Conservation (phyloP, 2,888 invertebrate species). For the Coenonympha glycerion region DNA sequence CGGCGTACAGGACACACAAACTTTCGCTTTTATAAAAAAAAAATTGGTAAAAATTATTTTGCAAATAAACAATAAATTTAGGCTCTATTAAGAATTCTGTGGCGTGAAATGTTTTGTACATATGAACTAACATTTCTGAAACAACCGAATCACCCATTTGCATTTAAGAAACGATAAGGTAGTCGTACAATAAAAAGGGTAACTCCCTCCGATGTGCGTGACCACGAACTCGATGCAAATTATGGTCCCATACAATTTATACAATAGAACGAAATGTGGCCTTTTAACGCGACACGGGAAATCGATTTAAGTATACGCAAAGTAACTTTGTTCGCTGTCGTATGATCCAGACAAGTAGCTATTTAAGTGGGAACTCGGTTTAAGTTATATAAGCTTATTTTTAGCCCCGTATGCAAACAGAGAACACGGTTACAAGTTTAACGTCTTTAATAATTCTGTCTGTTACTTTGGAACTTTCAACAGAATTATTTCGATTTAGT, state of each 20-base stretch:
- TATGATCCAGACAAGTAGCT: background rate
- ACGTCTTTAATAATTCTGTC: too few species aligned
- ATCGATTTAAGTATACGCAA: slow-evolving; percentile 58
- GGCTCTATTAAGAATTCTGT: background rate
- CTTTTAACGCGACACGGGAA: slow-evolving; percentile 70
- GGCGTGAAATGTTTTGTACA: background rate
- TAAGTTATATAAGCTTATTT: background rate
- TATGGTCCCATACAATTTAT: slow-evolving; percentile 69
- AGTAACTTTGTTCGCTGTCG: slow-evolving; percentile 1
- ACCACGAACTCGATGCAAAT: slow-evolving; percentile 70
- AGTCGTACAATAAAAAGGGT: slow-evolving; percentile 60
- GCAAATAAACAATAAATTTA: too few species aligned
- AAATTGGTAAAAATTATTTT: too few species aligned
- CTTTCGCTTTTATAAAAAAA: too few species aligned
- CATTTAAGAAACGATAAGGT: slow-evolving; percentile 50
- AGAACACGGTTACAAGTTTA: too few species aligned
- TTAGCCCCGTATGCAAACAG: too few species aligned
- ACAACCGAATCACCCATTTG: background rate
- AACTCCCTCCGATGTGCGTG: slow-evolving; percentile 59
- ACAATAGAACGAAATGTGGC: slow-evolving; percentile 72
- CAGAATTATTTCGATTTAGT: too few species aligned
- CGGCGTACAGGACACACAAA: too few species aligned
- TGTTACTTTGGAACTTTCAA: too few species aligned
- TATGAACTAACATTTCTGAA: background rate
- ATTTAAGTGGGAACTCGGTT: background rate